Evolutionary conservation across 2,888 invertebrate genomes (phyloP), one percentile per base, ranked within the genome.

Genomic region (Imbricaverruca yamaguchii): DNA sequence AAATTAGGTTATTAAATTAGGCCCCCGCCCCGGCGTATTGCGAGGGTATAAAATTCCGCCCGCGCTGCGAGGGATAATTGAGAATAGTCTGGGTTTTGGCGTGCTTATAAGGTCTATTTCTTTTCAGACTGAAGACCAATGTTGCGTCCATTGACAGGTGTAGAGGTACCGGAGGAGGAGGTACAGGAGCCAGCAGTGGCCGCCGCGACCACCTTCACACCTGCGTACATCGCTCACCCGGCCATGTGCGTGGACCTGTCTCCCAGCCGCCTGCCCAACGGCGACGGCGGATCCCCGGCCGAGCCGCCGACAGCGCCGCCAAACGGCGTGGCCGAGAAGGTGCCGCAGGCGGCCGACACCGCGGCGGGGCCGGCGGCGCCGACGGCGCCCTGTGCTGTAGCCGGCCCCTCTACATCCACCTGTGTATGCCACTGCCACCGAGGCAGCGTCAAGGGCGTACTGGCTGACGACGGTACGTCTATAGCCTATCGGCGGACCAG

Each of bases 191-290:
- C 69, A 15, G 21, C 12, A 11, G 59, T 59, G 59, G 39, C 74
- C 74, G n/a, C 25, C 69, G 53, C 21, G 53, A 9, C 21, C 74
- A 11, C 74, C 74, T 74, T 74, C 74, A 25, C 25, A 18, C 74
- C 74, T 11, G 13, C 74, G 53, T 74, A 74, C 74, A 25, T 74
- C 18, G 13, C 53, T 18, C 53, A 74, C 74, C 74, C 74, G 39
- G 6, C 74, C 8, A 4, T 53, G 53, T 4, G 15, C 6, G 74
- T 74, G 13, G 74, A 74, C 74, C 74, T 74, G 53, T 11, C 53
- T 18, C 74, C 74, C 74, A 74, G 74, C 53, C 74, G 74, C 21
- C 74, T 74, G 18, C 74, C 53, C 39, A 53, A 53, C 21, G 74
- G 74, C 74, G 53, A 53, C 53, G 53, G 53, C 6, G 74, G 18